Percentiles rank a stretch among this genome's conserved stretches.
phyloP scores from a whole-genome alignment of 2,113 vertebrate genomes.

The Etia nguti region DNA sequence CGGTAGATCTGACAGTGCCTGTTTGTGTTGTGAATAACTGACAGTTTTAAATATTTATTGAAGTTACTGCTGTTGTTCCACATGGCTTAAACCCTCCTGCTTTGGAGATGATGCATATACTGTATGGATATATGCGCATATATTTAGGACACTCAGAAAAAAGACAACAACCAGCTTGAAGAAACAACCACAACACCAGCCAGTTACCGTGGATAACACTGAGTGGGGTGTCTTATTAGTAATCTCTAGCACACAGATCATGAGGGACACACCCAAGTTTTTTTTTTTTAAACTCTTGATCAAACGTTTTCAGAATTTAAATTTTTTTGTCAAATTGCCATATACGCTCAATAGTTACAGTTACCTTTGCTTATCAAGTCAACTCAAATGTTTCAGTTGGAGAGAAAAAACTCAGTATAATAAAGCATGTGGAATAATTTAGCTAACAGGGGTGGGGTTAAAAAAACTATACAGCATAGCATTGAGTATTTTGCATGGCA shows the following conservation, averaged over 20 bases:
- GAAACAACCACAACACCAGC: neutral
- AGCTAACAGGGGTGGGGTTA: neutral
- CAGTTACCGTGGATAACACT: neutral
- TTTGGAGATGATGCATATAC: neutral
- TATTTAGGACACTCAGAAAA: neutral
- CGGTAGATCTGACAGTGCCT: neutral
- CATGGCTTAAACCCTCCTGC: neutral
- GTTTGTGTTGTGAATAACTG: neutral
- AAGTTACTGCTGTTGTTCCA: neutral
- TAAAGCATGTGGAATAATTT: neutral
- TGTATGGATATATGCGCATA: neutral
- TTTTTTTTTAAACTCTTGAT: neutral
- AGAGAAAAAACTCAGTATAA: neutral
- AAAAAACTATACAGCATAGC: neutral
- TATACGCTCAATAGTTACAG: neutral
- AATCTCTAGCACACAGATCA: neutral
- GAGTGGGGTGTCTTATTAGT: neutral
- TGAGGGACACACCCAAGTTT: neutral
- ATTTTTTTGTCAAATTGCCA: neutral
- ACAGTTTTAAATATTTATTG: neutral
- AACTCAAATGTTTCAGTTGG: neutral
- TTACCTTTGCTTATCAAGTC: neutral
- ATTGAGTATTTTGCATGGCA: neutral
- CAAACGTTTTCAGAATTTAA: neutral
- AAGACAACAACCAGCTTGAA: neutral